A percentile compares a stretch with the other conserved stretches of the same genome.
phyloP scores from a whole-genome alignment of 1,140 invertebrate genomes.

The Belonocnema kinseyi region DNA sequence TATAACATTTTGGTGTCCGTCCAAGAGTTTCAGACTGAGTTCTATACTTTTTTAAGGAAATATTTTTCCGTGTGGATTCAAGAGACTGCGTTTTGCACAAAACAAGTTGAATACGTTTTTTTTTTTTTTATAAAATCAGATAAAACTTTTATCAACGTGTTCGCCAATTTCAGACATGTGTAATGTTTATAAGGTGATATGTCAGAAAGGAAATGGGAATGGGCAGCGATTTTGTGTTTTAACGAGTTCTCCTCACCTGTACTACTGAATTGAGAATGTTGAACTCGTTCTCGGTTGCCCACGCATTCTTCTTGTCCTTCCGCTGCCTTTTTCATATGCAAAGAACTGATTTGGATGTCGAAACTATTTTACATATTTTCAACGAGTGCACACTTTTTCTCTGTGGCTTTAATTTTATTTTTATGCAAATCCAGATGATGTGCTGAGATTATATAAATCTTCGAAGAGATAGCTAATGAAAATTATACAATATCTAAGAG shows the following conservation, averaged over 20 bases:
- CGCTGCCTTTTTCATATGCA: conserved; percentile 21
- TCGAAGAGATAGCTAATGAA: too few relatives aligned
- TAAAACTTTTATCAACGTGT: conserved; percentile 18
- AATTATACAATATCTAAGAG: background rate
- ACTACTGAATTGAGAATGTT: conserved; percentile 41
- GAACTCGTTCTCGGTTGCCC: conserved; percentile 35
- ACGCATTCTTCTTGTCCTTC: conserved; percentile 28
- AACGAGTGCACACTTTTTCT: conserved; percentile 27
- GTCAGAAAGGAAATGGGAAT: conserved; percentile 6
- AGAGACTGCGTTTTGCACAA: too few relatives aligned
- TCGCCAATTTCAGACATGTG: conserved; percentile 29
- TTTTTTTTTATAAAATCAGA: conserved; percentile 4
- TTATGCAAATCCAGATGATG: conserved; percentile 10
- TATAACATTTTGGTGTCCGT: too few relatives aligned
- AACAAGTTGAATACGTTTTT: background rate
- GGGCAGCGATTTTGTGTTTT: conserved; percentile 42
- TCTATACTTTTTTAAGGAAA: background rate
- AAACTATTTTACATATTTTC: conserved; percentile 13
- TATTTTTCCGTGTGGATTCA: background rate
- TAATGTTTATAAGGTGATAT: conserved; percentile 44
- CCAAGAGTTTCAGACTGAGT: too few relatives aligned
- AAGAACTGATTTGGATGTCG: conserved; percentile 18
- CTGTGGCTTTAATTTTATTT: conserved; percentile 12
- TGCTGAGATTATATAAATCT: conserved; percentile 11
- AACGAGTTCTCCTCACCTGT: conserved; percentile 48